Conservation (phyloP, 2,888 invertebrate genomes). For the Lissocephala sabroskyi region DNA sequence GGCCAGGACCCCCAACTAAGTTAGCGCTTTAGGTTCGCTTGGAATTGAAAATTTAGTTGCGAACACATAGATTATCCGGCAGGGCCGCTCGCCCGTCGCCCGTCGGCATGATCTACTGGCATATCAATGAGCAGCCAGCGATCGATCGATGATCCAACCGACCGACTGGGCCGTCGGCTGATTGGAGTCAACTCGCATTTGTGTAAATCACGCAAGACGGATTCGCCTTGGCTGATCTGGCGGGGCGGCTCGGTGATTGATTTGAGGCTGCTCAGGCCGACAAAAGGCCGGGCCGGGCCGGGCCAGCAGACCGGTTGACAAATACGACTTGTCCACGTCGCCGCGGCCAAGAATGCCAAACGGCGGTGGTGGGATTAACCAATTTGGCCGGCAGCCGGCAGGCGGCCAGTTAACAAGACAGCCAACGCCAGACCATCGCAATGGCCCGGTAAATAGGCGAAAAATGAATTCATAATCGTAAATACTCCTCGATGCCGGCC, state of each 20-base stretch:
- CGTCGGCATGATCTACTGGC: slow-evolving; percentile 62
- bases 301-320: slow-evolving; percentile 51
- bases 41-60: slow-evolving; percentile 52
- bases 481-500: slow-evolving; percentile 39
- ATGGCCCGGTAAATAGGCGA: slow-evolving; percentile 43
- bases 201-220: not conserved
- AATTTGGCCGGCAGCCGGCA: slow-evolving; percentile 25
- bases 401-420: not conserved
- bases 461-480: slow-evolving; percentile 69
- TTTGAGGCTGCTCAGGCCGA: slow-evolving; percentile 11
- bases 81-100: slow-evolving; percentile 11
- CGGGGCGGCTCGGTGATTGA: slow-evolving; percentile 36
- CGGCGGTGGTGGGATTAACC: slow-evolving; percentile 42
- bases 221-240: slow-evolving; percentile 5
- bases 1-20: slow-evolving; percentile 68
- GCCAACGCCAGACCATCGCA: not conserved
- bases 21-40: slow-evolving; percentile 60
- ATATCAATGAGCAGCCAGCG: slow-evolving; percentile 48
- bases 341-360: slow-evolving; percentile 15
- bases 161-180: slow-evolving; percentile 13
- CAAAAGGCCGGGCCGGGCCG: slow-evolving; percentile 40
- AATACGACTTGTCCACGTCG: slow-evolving; percentile 45
- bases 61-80: slow-evolving; percentile 59
- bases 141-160: slow-evolving; percentile 58
- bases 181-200: slow-evolving; percentile 27